Conservation (phyloP, 2,888 invertebrate species). For the Cerastis rubricosa region DNA sequence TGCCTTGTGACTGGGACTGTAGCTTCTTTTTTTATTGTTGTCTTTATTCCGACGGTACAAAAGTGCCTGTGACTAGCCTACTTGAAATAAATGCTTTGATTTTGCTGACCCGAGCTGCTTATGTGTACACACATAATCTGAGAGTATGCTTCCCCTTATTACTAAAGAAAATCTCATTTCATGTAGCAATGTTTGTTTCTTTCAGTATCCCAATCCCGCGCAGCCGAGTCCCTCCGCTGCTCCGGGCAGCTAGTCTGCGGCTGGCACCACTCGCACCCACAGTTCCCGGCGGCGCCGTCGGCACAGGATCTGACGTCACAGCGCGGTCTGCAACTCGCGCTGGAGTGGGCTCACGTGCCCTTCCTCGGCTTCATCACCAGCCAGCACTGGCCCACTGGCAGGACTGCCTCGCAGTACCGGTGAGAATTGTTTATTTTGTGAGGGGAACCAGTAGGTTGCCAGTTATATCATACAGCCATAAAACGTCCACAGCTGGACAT, state of each 20-base stretch:
- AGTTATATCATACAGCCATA: no score
- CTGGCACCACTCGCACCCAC: slow-evolving; percentile 95
- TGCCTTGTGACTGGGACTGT: no score
- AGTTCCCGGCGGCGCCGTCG: slow-evolving; percentile 93
- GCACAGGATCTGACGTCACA: slow-evolving; percentile 93
- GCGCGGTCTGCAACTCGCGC: slow-evolving; percentile 86
- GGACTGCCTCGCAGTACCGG: slow-evolving; percentile 90
- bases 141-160: no score
- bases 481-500: not conserved
- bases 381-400: slow-evolving; percentile 91
- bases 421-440: slow-evolving; percentile 44
- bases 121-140: no score
- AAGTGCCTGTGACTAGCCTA: no score
- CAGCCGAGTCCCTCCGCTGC: slow-evolving; percentile 89
- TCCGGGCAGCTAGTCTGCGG: slow-evolving; percentile 90
- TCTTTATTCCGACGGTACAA: no score
- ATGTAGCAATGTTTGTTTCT: not conserved
- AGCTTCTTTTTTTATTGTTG: no score
- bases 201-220: slow-evolving; percentile 89
- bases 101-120: no score
- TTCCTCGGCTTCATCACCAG: slow-evolving; percentile 92
- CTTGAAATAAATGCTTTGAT: no score
- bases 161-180: not conserved
- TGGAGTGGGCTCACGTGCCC: slow-evolving; percentile 83
- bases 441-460: no score